These are phyloP conservation scores for Graptemys geographica DNA, from an alignment of 2,797 vertebrate species.

Conservation along the genomic window DNA sequence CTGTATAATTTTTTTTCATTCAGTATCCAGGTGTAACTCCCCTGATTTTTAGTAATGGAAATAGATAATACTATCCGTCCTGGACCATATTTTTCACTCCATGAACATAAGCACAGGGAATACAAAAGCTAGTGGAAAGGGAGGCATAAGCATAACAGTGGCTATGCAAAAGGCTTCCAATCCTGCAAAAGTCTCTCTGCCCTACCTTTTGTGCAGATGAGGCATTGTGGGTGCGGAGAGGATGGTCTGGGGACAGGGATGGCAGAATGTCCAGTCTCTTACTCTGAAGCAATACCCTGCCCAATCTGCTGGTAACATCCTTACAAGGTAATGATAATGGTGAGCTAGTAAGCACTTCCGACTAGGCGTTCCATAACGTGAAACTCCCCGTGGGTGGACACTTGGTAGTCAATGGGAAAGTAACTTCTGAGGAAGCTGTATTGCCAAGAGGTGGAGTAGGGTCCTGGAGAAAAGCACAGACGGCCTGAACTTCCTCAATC, in stretches of 20 bases:
- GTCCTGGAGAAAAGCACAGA: background rate
- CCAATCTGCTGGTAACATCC: fast-evolving
- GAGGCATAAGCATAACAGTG: background rate
- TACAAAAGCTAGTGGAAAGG: background rate
- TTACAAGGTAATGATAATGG: background rate
- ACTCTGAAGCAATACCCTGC: background rate
- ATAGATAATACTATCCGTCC: background rate
- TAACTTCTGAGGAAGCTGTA: background rate
- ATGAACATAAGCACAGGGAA: background rate
- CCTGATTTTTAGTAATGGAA: background rate
- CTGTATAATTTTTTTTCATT: background rate
- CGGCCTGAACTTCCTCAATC: background rate
- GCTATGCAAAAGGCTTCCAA: background rate
- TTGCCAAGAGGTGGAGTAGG: background rate
- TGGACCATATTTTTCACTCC: background rate
- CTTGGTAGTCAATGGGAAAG: background rate
- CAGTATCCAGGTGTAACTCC: background rate
- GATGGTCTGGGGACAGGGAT: background rate
- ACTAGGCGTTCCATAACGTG: fast-evolving
- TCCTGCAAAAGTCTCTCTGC: background rate
- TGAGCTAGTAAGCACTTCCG: fast-evolving
- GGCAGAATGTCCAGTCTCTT: background rate
- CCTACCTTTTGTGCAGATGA: fast-evolving
- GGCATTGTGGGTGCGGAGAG: background rate
- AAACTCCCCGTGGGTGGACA: background rate